These are phyloP conservation scores for Gryon sp. DNA, from an alignment of 1,140 invertebrate species.

Conservation along the genomic window DNA sequence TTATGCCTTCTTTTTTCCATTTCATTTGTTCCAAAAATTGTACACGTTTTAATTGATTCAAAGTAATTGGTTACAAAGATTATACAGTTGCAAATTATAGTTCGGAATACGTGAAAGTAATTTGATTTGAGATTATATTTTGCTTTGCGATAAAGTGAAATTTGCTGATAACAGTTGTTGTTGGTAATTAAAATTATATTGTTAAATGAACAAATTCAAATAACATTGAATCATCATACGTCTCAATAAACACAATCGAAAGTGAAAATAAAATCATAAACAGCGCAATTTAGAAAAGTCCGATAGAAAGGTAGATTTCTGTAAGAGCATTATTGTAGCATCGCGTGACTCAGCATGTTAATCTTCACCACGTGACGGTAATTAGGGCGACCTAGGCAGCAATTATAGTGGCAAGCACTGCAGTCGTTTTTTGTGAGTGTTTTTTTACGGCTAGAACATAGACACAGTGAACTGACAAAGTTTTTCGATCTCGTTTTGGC, in stretches of 20 bases:
- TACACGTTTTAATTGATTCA: no score
- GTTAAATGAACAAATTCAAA: no score
- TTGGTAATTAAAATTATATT: no score
- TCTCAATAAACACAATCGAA: slow-evolving; percentile 9
- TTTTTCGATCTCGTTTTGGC: neutral
- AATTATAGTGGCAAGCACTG: slow-evolving; percentile 43
- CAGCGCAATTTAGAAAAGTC: slow-evolving; percentile 3
- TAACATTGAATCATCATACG: neutral
- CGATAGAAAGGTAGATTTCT: slow-evolving; percentile 33
- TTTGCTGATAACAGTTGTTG: no score
- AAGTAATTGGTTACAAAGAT: no score
- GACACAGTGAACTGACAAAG: slow-evolving; percentile 11
- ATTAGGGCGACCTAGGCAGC: slow-evolving; percentile 41
- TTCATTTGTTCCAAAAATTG: no score
- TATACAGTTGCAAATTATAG: no score
- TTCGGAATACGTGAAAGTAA: no score
- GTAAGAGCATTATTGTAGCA: slow-evolving; percentile 22
- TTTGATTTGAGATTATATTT: no score
- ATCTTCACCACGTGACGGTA: slow-evolving; percentile 51
- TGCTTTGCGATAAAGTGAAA: no score
- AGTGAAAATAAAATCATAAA: slow-evolving; percentile 30
- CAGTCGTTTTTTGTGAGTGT: slow-evolving; percentile 28
- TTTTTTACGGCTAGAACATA: slow-evolving; percentile 8
- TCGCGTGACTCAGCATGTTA: slow-evolving; percentile 47
- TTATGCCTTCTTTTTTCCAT: no score